Base-by-base conservation (phyloP, 2,113 vertebrate species). In the Corythaixoides concolor region DNA sequence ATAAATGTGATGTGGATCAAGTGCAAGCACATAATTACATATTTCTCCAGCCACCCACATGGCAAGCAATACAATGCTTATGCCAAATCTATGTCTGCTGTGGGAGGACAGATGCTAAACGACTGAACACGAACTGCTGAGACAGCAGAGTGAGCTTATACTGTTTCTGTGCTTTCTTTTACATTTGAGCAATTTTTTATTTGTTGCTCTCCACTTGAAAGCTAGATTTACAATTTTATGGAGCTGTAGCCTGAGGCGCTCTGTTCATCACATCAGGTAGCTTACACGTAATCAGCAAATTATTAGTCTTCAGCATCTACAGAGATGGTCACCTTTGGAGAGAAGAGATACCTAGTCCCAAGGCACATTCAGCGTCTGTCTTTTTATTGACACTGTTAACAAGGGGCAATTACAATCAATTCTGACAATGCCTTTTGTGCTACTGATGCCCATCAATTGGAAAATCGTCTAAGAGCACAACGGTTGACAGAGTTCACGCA, bases 101-200 rank as follows among this genome's bases (percentile, higher is more conserved):
- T 86, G 83, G 80, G 80, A 90, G 73, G 60, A 92, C 90, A 92
- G 72, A 87, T 5, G 5, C 33, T 88, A 84, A 95, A 70, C 35
- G 75, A 64, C 26, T 81, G 90, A 84, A 47, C 22, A 73, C 70
- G 67, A 96, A 73, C n/a, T 94, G 88, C 95, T 95, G 90, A 91
- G 79, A 32, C 59, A 90, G 94, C 93, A 93, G 35, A 88, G 37
- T n/a, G 47, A 63, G 60, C 17, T 43, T 89, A 9, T 13, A 35
- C 60, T 50, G 4, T 30, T 92, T 56, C 89, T 74, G 26, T 45
- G 32, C 63, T 86, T 68, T 72, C 39, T 39, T 72, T 85, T 78
- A 32, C 20, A 43, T 91, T 47, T 55, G 56, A 84, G 41, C 45
- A 30, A 50, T 67, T 58, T 87, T 68, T 90, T 41, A 47, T 76